A percentile compares a stretch with the other conserved stretches of the same genome.
Evolutionary conservation across 2,113 vertebrate genomes (phyloP).

Genomic region (Phrynosoma platyrhinos): DNA sequence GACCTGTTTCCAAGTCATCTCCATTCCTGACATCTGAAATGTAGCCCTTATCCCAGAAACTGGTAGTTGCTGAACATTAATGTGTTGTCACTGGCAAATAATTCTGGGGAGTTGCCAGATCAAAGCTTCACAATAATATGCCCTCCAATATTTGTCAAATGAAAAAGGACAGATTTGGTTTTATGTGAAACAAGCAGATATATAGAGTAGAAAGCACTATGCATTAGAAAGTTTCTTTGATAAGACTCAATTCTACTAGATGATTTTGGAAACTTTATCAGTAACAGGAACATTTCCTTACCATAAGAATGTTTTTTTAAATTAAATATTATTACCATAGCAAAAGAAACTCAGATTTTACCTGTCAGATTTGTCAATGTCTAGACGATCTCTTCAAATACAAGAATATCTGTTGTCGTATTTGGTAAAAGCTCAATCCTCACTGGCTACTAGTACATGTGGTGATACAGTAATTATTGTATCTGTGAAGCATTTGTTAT

Average conservation of each 20-base stretch:
- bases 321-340: not conserved
- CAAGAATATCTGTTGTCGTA: not conserved
- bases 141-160: conserved; percentile 12
- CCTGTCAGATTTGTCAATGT: not conserved
- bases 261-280: not conserved
- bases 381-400: not conserved
- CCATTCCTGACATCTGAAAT: conserved; percentile 2
- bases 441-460: not conserved
- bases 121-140: conserved; percentile 12
- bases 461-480: too few relatives aligned
- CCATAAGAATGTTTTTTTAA: not conserved
- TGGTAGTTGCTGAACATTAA: conserved; percentile 8
- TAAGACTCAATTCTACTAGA: not conserved
- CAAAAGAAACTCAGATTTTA: not conserved
- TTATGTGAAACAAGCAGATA: not conserved
- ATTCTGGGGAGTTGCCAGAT: conserved; percentile 11
- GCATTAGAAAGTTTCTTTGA: not conserved
- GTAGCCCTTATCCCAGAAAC: conserved; percentile 12
- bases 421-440: not conserved
- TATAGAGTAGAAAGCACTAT: not conserved
- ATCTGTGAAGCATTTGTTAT: too few relatives aligned
- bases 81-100: conserved; percentile 8
- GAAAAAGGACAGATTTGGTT: not conserved
- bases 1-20: conserved; percentile 17
- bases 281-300: not conserved